Percentiles rank a stretch among this genome's conserved stretches.
Evolutionary conservation across 1,140 invertebrate genomes (phyloP).

Genomic region (Lordiphosa collinella): DNA sequence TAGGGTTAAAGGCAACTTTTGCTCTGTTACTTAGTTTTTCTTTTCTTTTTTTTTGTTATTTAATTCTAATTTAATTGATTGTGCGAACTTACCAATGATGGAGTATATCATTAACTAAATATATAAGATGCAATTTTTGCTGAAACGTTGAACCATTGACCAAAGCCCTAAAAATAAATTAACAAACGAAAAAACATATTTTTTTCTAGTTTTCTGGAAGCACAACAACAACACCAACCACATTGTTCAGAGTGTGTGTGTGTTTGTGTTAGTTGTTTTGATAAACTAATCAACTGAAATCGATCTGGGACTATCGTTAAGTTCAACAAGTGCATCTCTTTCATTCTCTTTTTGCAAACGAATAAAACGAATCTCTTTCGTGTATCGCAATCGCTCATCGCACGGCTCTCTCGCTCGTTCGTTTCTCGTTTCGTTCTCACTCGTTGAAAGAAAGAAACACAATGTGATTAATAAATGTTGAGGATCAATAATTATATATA

Average conservation of each 20-base stretch:
- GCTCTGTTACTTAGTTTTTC: slow-evolving; percentile 12
- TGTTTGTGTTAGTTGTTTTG: slow-evolving; percentile 12
- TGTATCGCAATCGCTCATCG: slow-evolving; percentile 13
- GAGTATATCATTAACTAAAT: slow-evolving; percentile 97
- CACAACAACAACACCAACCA: slow-evolving; percentile 56
- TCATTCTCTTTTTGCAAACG: slow-evolving; percentile 22
- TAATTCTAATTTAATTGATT: slow-evolving; percentile 16
- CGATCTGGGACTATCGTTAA: slow-evolving; percentile 19
- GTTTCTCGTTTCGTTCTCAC: slow-evolving; percentile 36
- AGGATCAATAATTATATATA: slow-evolving; percentile 69
- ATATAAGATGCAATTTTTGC: slow-evolving; percentile 97
- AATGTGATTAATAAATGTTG: slow-evolving; percentile 69
- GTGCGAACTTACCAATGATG: slow-evolving; percentile 94
- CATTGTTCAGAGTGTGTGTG: slow-evolving; percentile 9
- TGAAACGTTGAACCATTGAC: slow-evolving; percentile 89
- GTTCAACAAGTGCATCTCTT: no score
- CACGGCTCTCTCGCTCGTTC: slow-evolving; percentile 32
- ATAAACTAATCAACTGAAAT: no score
- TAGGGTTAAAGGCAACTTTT: slow-evolving; percentile 5
- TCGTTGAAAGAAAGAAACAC: slow-evolving; percentile 72
- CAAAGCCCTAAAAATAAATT: slow-evolving; percentile 85
- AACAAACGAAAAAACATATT: slow-evolving; percentile 77
- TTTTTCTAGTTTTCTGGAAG: slow-evolving; percentile 49
- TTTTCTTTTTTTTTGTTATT: slow-evolving; percentile 7
- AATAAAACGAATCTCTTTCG: slow-evolving; percentile 34